A percentile compares a stretch with the other conserved stretches of the same genome.
These are phyloP conservation scores for Tenthredo livida DNA, from an alignment of 2,888 invertebrate genomes.

Conservation along the genomic window DNA sequence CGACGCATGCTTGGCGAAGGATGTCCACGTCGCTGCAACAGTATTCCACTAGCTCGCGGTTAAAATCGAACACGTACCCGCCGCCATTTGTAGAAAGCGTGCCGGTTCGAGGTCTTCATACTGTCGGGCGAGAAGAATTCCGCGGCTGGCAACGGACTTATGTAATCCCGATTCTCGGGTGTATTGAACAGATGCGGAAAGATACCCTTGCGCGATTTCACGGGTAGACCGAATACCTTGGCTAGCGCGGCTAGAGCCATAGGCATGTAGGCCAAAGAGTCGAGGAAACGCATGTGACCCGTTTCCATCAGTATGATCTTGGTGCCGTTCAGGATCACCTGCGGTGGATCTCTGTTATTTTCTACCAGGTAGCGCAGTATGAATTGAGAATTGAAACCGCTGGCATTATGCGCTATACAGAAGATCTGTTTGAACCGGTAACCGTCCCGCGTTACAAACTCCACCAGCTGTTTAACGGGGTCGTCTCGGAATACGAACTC, in stretches of 20 bases:
- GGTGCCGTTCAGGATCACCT: neutral
- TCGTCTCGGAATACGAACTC: neutral
- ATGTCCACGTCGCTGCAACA: constrained; percentile 64
- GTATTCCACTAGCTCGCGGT: no score
- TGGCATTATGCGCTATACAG: no score
- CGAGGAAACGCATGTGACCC: constrained; percentile 60
- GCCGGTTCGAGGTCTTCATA: no score
- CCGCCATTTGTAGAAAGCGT: no score
- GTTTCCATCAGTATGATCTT: no score
- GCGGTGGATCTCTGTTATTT: neutral
- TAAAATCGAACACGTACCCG: no score
- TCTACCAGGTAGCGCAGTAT: neutral
- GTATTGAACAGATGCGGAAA: no score
- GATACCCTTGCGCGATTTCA: no score
- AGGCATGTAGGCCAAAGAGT: constrained; percentile 66
- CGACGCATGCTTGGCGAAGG: constrained; percentile 64
- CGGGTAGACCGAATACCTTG: constrained; percentile 66
- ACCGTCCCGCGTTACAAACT: neutral
- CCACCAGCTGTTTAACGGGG: neutral
- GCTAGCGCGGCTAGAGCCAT: constrained; percentile 63
- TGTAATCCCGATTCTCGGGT: no score
- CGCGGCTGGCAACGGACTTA: no score
- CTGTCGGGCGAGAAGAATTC: no score
- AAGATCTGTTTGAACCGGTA: neutral
- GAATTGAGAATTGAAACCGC: neutral